phyloP scores from a whole-genome alignment of 1,140 invertebrate genomes.

The Heliconius hermathena region DNA sequence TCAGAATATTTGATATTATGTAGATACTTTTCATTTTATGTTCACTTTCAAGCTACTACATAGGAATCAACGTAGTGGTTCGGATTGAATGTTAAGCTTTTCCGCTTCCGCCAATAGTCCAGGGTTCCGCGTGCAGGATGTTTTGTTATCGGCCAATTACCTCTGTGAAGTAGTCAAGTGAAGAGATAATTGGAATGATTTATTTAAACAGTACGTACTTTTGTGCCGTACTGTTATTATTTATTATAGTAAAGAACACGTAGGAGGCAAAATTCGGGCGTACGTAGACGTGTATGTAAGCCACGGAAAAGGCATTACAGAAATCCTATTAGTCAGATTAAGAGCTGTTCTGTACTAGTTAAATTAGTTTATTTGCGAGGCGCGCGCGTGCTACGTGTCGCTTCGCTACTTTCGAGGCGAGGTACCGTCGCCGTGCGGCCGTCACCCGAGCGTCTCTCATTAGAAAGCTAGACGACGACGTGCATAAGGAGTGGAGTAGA shows the following conservation, averaged over 20 bases:
- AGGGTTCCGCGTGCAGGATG: slow-evolving; percentile 6
- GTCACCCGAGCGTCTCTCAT: slow-evolving; percentile 49
- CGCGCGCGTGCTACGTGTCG: not conserved
- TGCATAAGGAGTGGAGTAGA: slow-evolving; percentile 59
- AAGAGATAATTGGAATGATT: not conserved
- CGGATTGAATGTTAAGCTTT: not conserved
- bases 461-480: slow-evolving; percentile 70
- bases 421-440: not conserved
- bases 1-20: not conserved
- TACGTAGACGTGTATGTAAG: not conserved
- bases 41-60: not conserved
- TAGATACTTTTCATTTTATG: not conserved
- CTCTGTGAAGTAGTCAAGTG: not conserved
- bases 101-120: slow-evolving; percentile 18
- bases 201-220: not conserved
- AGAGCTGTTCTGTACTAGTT: not conserved
- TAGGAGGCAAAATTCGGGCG: slow-evolving; percentile 10
- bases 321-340: slow-evolving; percentile 35
- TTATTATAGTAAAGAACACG: not conserved
- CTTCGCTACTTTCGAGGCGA: not conserved
- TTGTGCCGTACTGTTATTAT: not conserved
- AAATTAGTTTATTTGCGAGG: not conserved
- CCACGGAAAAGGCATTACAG: slow-evolving; percentile 2
- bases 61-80: not conserved
- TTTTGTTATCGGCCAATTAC: not conserved